phyloP scores from a whole-genome alignment of 2,797 vertebrate genomes.

The Antrozous pallidus region DNA sequence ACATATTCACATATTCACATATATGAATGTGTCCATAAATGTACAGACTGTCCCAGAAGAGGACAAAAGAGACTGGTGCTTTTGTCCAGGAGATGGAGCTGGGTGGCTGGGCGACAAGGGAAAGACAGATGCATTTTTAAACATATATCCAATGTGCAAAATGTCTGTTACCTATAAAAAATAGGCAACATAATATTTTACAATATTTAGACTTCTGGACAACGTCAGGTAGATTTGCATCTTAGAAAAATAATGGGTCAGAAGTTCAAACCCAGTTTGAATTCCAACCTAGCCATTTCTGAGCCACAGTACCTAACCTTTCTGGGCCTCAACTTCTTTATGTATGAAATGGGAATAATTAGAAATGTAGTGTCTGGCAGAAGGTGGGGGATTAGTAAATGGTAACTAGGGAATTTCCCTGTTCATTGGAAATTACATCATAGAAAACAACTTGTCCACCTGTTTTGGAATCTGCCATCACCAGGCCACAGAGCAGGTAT shows the following conservation, averaged over 20 bases:
- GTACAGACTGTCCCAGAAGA: not conserved
- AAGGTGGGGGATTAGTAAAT: not conserved
- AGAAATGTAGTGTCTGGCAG: not conserved
- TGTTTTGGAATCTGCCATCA: not conserved
- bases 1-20: not conserved
- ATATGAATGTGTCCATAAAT: not conserved
- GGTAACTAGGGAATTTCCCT: slow-evolving; percentile 10
- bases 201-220: not conserved
- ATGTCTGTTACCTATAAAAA: not conserved
- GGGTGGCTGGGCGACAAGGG: not conserved
- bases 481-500: not conserved
- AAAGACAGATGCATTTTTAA: not conserved
- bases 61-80: not conserved
- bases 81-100: not conserved
- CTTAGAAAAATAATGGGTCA: not conserved
- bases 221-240: not conserved
- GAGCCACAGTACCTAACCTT: not conserved
- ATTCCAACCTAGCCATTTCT: not conserved
- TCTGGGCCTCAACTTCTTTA: not conserved
- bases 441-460: not conserved
- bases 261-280: not conserved
- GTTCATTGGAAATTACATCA: not conserved
- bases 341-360: not conserved
- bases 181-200: not conserved
- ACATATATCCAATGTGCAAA: not conserved